These are phyloP conservation scores for Numenius phaeopus DNA, from an alignment of 2,797 vertebrate species.

Conservation along the genomic window DNA sequence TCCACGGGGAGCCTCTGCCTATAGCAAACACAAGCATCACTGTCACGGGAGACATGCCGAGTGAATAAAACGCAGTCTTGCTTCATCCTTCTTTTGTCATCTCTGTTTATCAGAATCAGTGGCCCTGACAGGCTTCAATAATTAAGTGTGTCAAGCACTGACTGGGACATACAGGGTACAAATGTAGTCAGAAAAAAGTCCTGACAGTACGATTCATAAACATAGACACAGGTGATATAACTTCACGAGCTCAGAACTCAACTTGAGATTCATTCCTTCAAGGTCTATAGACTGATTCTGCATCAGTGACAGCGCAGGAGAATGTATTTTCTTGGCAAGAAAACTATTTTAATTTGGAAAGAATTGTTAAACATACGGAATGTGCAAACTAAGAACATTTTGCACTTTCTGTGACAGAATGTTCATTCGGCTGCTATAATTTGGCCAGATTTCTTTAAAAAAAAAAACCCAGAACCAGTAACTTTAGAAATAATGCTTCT, in stretches of 20 bases:
- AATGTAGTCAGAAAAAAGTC: neutral
- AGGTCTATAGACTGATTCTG: neutral
- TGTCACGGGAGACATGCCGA: neutral
- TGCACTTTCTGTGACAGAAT: slow-evolving; percentile 23
- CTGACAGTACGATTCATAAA: neutral
- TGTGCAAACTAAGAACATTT: slow-evolving; percentile 44
- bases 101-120: slow-evolving; percentile 6
- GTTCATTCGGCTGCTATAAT: slow-evolving; percentile 55
- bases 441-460: slow-evolving; percentile 26
- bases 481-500: neutral
- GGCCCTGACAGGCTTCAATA: slow-evolving; percentile 23
- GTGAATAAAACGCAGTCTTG: slow-evolving; percentile 3
- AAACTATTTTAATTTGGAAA: slow-evolving; percentile 30
- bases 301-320: neutral
- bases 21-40: neutral
- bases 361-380: slow-evolving; percentile 19
- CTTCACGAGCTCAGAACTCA: neutral
- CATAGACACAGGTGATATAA: neutral
- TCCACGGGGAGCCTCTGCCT: neutral
- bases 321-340: slow-evolving; percentile 16
- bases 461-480: neutral
- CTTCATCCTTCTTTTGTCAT: slow-evolving; percentile 18
- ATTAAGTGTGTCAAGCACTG: slow-evolving; percentile 26
- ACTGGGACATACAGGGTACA: neutral
- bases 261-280: neutral